Evolutionary conservation across 2,113 vertebrate genomes (phyloP).

Genomic region (Pan troglodytes): DNA sequence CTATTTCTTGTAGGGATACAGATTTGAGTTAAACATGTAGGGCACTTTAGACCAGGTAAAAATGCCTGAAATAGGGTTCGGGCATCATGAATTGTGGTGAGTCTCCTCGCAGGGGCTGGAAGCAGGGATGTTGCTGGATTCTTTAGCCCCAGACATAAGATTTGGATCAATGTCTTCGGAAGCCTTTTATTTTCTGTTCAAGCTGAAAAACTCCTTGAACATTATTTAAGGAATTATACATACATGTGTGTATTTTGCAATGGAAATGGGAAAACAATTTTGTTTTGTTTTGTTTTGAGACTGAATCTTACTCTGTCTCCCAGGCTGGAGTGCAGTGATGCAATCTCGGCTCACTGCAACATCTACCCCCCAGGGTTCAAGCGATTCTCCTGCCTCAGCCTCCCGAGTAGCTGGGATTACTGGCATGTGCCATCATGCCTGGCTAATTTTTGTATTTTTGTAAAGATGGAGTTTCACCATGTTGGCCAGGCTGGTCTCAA

Average conservation of each 20-base stretch:
- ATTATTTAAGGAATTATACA: neutral
- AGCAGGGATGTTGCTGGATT: neutral
- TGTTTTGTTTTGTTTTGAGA: too few relatives aligned
- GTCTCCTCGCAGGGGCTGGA: neutral
- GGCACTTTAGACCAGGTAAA: neutral
- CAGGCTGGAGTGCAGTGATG: too few relatives aligned
- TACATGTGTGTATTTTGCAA: neutral
- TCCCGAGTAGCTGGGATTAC: too few relatives aligned
- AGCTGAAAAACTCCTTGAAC: neutral
- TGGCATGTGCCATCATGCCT: accelerated
- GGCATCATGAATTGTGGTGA: neutral
- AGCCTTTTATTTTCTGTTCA: neutral
- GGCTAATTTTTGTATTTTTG: too few relatives aligned
- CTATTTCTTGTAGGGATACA: neutral
- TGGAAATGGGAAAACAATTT: too few relatives aligned
- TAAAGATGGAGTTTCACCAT: too few relatives aligned
- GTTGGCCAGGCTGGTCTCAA: too few relatives aligned
- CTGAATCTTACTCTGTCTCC: too few relatives aligned
- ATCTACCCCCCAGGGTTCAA: too few relatives aligned
- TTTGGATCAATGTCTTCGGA: neutral
- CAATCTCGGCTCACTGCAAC: too few relatives aligned
- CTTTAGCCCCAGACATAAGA: neutral
- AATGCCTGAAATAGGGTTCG: neutral
- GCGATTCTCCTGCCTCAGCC: too few relatives aligned
- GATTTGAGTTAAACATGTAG: neutral